Evolutionary conservation across 2,888 invertebrate species (phyloP).

Genomic region (Brachycybe producta): DNA sequence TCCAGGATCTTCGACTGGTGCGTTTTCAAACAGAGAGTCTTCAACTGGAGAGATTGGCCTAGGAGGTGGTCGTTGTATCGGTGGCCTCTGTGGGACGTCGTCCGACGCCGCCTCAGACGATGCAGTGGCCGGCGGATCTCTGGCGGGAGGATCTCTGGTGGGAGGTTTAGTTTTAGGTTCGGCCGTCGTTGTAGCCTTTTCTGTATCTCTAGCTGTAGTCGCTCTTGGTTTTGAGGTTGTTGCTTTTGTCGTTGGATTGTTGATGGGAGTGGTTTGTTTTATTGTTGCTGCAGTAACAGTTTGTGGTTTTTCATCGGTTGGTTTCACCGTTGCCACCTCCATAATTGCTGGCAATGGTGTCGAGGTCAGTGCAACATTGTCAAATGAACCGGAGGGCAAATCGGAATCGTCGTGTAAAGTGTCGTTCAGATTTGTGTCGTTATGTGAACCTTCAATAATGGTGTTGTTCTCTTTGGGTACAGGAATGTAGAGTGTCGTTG

Average conservation of each 20-base stretch:
- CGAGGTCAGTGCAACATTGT: too few relatives aligned
- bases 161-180: neutral
- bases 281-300: neutral
- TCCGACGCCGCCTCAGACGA: neutral
- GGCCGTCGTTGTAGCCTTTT: neutral
- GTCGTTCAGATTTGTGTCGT: too few relatives aligned
- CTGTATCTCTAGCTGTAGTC: neutral
- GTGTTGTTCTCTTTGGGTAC: neutral
- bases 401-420: neutral
- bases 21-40: too few relatives aligned
- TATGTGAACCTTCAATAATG: too few relatives aligned
- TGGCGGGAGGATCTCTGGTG: neutral
- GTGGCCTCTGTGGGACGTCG: neutral
- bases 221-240: neutral
- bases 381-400: too few relatives aligned
- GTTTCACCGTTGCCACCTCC: too few relatives aligned
- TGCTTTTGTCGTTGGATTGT: neutral
- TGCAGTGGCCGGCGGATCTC: neutral
- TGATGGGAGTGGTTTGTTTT: neutral
- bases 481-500: neutral
- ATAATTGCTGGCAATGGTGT: too few relatives aligned
- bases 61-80: neutral
- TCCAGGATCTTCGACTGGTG: neutral
- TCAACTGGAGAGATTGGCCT: neutral
- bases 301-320: neutral